Evolutionary conservation across 1,140 invertebrate genomes (phyloP).

Genomic region (Rhynchophorus ferrugineus): DNA sequence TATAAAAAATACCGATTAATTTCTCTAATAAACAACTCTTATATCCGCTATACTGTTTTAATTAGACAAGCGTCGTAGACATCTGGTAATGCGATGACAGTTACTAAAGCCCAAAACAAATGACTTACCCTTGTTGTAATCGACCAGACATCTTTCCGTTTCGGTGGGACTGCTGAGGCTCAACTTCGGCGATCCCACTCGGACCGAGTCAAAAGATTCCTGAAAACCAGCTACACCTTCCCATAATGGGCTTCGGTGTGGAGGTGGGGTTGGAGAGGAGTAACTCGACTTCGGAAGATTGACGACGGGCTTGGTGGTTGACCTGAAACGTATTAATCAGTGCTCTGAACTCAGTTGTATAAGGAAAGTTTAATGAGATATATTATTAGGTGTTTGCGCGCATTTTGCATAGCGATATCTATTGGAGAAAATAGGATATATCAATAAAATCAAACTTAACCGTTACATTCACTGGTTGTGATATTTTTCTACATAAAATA

Average conservation of each 20-base stretch:
- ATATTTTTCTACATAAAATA: too few species aligned
- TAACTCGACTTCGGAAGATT: constrained; percentile 32
- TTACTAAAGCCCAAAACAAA: neutral
- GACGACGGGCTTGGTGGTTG: constrained; percentile 17
- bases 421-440: too few species aligned
- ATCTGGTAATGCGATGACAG: too few species aligned
- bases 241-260: constrained; percentile 20
- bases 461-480: too few species aligned
- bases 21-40: too few species aligned
- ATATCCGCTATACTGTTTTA: too few species aligned
- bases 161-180: constrained; percentile 28
- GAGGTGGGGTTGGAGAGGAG: constrained; percentile 27
- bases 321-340: constrained; percentile 8
- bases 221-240: constrained; percentile 22
- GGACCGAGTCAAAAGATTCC: constrained; percentile 22
- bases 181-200: constrained; percentile 28
- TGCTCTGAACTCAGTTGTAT: too few species aligned
- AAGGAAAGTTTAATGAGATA: neutral
- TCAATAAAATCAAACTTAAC: too few species aligned
- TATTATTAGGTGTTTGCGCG: too few species aligned
- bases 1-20: too few species aligned
- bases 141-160: constrained; percentile 25
- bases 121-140: constrained; percentile 23
- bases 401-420: too few species aligned
- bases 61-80: too few species aligned